phyloP scores from a whole-genome alignment of 2,797 vertebrate species.

The Steatocranus sp. region DNA sequence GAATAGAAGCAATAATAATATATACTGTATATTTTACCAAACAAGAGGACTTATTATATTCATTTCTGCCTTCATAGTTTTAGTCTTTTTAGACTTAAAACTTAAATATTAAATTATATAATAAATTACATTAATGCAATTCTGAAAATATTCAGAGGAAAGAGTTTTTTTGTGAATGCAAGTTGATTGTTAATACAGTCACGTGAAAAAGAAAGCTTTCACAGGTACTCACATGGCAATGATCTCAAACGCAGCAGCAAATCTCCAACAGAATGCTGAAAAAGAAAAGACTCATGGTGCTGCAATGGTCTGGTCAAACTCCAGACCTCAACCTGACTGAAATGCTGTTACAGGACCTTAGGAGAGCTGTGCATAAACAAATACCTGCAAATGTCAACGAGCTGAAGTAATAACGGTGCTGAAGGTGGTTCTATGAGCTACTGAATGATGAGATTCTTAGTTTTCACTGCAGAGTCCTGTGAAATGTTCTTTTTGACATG shows the following conservation, averaged over 20 bases:
- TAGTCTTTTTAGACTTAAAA: neutral
- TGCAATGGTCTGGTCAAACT: neutral
- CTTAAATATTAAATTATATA: neutral
- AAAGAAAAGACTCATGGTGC: neutral
- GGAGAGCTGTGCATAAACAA: neutral
- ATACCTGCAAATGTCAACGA: neutral
- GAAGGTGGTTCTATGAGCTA: neutral
- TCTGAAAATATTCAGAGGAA: neutral
- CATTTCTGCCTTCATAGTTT: neutral
- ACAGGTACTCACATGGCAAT: too few relatives aligned
- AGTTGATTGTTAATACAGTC: neutral
- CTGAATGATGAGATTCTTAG: neutral
- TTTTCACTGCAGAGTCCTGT: neutral
- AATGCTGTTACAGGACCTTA: neutral
- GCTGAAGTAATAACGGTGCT: neutral
- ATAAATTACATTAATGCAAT: neutral
- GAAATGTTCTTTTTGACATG: neutral
- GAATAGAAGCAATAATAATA: neutral
- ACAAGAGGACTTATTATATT: neutral
- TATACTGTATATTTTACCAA: neutral
- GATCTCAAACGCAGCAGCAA: neutral
- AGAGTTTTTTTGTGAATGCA: neutral
- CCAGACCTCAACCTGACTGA: neutral
- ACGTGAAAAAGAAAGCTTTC: neutral
- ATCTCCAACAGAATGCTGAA: neutral